A percentile compares a stretch with the other conserved stretches of the same genome.
Evolutionary conservation across 1,140 invertebrate species (phyloP).

Genomic region (Drusus annulatus): DNA sequence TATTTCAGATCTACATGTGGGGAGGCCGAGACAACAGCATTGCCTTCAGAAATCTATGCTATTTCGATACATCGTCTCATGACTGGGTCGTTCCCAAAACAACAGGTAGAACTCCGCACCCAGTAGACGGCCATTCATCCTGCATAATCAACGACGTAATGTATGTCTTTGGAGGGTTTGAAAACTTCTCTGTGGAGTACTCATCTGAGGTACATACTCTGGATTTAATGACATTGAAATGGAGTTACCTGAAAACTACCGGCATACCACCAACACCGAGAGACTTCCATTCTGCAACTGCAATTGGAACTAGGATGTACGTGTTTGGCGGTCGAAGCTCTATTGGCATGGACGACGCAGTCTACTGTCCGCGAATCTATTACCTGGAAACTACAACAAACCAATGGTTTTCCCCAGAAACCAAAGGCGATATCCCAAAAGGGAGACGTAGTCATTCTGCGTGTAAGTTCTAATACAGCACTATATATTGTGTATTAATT

Average conservation of each 20-base stretch:
- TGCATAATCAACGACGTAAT: conserved; percentile 86
- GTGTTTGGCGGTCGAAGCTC: conserved; percentile 88
- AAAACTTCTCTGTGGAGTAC: conserved; percentile 84
- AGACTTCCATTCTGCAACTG: conserved; percentile 91
- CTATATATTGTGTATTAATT: no score
- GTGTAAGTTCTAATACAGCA: conserved; percentile 73
- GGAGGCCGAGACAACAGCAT: conserved; percentile 90
- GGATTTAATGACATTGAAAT: conserved; percentile 81
- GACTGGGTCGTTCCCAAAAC: conserved; percentile 80
- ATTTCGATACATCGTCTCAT: conserved; percentile 82
- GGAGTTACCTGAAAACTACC: conserved; percentile 76
- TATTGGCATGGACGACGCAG: conserved; percentile 79
- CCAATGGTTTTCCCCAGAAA: conserved; percentile 78
- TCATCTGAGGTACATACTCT: conserved; percentile 85
- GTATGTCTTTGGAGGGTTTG: conserved; percentile 93
- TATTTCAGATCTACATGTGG: conserved; percentile 82
- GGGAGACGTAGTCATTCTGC: conserved; percentile 91
- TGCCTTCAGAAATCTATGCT: conserved; percentile 84
- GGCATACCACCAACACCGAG: conserved; percentile 79
- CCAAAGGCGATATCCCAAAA: conserved; percentile 74
- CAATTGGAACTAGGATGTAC: conserved; percentile 83
- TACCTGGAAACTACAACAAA: conserved; percentile 81
- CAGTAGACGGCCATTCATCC: conserved; percentile 92
- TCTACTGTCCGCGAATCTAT: conserved; percentile 84
- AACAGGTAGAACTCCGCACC: conserved; percentile 79